These are phyloP conservation scores for Anadara kagoshimensis DNA, from an alignment of 1,140 invertebrate genomes.

Conservation along the genomic window DNA sequence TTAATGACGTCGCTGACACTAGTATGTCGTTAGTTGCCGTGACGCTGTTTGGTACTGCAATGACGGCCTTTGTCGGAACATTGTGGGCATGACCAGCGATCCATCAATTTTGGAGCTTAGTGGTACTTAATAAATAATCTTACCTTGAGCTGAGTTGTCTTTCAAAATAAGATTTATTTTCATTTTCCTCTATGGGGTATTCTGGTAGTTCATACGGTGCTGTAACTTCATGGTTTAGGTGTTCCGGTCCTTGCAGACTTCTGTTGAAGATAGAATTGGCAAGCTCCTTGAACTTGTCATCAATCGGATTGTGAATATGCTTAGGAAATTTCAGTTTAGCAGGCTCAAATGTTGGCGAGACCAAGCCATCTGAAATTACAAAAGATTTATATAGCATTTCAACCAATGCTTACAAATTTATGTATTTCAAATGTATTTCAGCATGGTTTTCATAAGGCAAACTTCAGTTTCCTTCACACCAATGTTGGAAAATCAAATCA, in stretches of 20 bases:
- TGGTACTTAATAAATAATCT: slow-evolving; percentile 11
- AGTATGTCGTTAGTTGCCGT: no score
- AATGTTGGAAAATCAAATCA: no score
- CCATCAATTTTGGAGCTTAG: no score
- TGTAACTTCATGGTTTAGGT: slow-evolving; percentile 32
- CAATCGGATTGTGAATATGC: slow-evolving; percentile 51
- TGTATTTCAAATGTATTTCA: no score
- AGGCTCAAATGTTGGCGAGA: slow-evolving; percentile 50
- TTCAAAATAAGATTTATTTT: slow-evolving; percentile 93
- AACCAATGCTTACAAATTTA: neutral
- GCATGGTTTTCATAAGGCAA: no score
- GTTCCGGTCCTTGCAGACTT: slow-evolving; percentile 36
- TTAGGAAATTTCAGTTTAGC: slow-evolving; percentile 58
- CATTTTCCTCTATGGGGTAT: slow-evolving; percentile 97
- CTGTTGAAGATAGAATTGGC: slow-evolving; percentile 51
- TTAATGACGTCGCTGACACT: no score
- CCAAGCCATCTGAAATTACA: slow-evolving; percentile 31
- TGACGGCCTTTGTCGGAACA: no score
- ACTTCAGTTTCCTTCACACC: no score
- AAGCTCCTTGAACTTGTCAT: slow-evolving; percentile 62
- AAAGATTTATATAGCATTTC: neutral
- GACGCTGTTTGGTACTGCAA: no score
- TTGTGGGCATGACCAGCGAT: slow-evolving; percentile 19
- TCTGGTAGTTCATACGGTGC: slow-evolving; percentile 92
- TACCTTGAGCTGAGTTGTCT: slow-evolving; percentile 84